Evolutionary conservation across 1,140 invertebrate species (phyloP), one percentile per base, ranked within the genome.

Genomic region (Ceratitis capitata): DNA sequence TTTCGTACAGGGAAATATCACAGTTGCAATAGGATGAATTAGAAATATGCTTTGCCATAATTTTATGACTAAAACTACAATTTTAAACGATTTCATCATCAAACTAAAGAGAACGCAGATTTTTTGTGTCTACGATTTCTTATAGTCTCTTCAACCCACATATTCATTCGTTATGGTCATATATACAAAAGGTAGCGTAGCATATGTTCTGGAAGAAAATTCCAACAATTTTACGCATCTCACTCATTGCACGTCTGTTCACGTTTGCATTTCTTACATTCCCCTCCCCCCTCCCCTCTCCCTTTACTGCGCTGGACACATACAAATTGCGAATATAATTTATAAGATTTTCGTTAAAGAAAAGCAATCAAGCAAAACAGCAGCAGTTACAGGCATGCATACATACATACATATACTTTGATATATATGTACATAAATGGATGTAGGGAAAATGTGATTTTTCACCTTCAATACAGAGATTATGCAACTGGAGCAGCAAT

Each of bases 271-370:
- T 47, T 16, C 39, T 42, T 78, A n/a, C 69, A 78, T 78, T 78
- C n/a, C 16, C 12, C n/a, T n/a, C n/a, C 5, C 69, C 29, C 56
- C 12, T 61, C 29, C 5, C 56, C 3, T 29, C 29, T 12, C 26
- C 56, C 29, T 26, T 12, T 4, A 5, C n/a, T 26, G 23, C 56
- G 5, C 69, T 23, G n/a, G 35, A 78, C 19, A 39, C 39, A 45
- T 45, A 47, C 39, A 78, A 78, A 78, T 78, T 78, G 69, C 19
- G 2, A 78, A 47, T 78, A 12, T 78, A 78, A 78, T 78, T 78
- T 78, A 78, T 78, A 45, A 45, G 39, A 78, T 78, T 78, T 78
- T 78, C 69, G 42, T 6, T 39, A 78, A 78, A 78, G 39, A 78
- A 61, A 78, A 39, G 35, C 69, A 78, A 78, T 78, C 39, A 23